Base-by-base conservation (phyloP, 2,888 invertebrate species). In the Volucella inflata region DNA sequence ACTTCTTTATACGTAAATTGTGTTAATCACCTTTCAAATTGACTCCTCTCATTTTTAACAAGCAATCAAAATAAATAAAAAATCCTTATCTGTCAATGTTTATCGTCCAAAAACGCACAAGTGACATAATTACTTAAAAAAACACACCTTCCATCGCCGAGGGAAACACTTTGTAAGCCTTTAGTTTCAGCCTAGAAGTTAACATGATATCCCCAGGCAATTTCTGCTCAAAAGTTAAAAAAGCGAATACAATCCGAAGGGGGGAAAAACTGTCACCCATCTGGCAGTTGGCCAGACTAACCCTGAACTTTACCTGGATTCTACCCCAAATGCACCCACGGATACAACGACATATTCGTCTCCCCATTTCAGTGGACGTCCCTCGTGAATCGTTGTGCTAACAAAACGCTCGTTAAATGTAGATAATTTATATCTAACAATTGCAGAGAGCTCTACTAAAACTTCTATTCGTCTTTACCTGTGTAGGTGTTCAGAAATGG, bases 341-440 rank as follows among this genome's bases (percentile, higher is more conserved):
- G 30, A 6, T 6, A 53, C 14, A 71, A 30, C 40, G 40, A 21
- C 46, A 64, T 55, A 53, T 74, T 46, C 75, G 16, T 16, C 38
- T 50, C 46, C 8, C 9, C 59, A 12, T 36, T 51, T 48, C 10
- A 42, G n/a, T 53, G 12, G n/a, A 30, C 59, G 44, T 9, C 30
- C 55, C 57, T 10, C 10, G 62, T 40, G 51, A 67, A 21, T 71
- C 59, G 83, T 46, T 78, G 72, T 30, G 72, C 77, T 57, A 78
- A 78, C 83, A 83, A 78, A 78, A 68, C 51, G 68, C 55, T 78
- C 79, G 70, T 80, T 80, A 76, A 84, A 84, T 80, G 71, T 76
- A 76, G 80, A 80, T 84, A 67, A 71, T 84, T 84, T 72, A 30
- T 30, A 82, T 79, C 75, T 80, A 71, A 76, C 84, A 84, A 79